These are phyloP conservation scores for Hipposideros larvatus DNA, from an alignment of 2,797 vertebrate genomes.

Conservation along the genomic window DNA sequence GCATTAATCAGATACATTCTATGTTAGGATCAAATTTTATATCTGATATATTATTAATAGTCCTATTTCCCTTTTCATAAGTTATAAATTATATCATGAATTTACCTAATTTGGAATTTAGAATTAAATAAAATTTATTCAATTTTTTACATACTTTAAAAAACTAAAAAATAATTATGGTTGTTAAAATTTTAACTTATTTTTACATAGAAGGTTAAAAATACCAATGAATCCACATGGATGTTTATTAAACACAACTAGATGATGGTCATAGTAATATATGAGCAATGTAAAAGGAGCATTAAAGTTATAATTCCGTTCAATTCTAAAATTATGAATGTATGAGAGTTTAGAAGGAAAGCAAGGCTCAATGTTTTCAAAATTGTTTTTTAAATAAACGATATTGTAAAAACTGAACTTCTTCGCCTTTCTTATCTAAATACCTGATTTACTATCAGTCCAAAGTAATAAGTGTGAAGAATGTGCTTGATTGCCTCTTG, in stretches of 20 bases:
- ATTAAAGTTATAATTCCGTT: background rate
- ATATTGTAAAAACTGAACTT: background rate
- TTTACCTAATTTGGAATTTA: conserved; percentile 17
- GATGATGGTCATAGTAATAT: background rate
- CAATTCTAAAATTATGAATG: background rate
- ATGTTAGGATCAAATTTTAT: conserved; percentile 14
- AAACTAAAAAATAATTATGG: background rate
- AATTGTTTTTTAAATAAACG: background rate
- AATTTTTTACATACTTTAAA: background rate
- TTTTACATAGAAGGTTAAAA: conserved; percentile 32
- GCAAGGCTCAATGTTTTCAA: background rate
- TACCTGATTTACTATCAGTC: background rate
- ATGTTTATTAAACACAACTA: background rate
- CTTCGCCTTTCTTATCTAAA: background rate
- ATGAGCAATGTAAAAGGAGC: background rate
- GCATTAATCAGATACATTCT: background rate
- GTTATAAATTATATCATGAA: background rate
- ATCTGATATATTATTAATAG: conserved; percentile 1
- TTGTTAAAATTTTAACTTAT: background rate
- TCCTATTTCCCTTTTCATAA: background rate
- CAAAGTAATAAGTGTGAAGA: background rate
- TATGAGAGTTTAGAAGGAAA: background rate
- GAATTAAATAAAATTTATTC: background rate
- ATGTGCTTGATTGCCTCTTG: background rate
- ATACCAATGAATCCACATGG: background rate